Conservation (phyloP, 2,888 invertebrate genomes). For the Hirtodrosophila histrioides region DNA sequence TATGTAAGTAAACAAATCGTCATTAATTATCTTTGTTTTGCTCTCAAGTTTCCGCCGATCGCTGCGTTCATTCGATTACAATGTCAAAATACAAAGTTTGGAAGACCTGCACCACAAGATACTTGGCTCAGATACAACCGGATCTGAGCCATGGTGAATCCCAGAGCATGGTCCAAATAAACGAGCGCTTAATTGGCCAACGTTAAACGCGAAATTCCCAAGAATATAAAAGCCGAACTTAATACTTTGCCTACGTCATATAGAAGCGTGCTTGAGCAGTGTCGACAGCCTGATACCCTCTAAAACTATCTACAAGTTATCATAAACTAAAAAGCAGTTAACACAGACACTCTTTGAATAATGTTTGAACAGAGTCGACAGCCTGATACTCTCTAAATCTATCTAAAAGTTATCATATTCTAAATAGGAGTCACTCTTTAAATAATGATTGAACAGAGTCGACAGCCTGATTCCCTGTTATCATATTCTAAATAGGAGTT, state of each 20-base stretch:
- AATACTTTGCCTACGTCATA: background rate
- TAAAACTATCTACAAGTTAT: too few species aligned
- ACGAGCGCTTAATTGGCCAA: slow-evolving; percentile 7
- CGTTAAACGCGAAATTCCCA: slow-evolving; percentile 13
- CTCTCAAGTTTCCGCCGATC: slow-evolving; percentile 34
- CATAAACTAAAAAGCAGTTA: too few species aligned
- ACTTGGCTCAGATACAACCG: slow-evolving; percentile 22
- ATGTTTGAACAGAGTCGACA: too few species aligned
- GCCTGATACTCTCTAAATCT: too few species aligned
- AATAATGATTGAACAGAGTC: too few species aligned
- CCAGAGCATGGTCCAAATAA: slow-evolving; percentile 20
- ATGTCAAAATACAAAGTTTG: background rate
- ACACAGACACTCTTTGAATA: too few species aligned
- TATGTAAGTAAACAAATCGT: slow-evolving; percentile 9
- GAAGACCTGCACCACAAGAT: slow-evolving; percentile 1
- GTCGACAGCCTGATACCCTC: background rate
- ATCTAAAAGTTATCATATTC: too few species aligned
- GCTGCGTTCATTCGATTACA: slow-evolving; percentile 1
- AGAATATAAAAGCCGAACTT: slow-evolving; percentile 20
- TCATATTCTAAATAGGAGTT: too few species aligned
- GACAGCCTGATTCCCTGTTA: too few species aligned
- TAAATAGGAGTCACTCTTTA: too few species aligned
- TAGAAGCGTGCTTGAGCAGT: background rate
- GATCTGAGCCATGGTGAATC: slow-evolving; percentile 29
- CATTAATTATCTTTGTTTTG: slow-evolving; percentile 30